A percentile compares a stretch with the other conserved stretches of the same genome.
phyloP scores from a whole-genome alignment of 2,888 invertebrate genomes.

The Oscheius onirici region DNA sequence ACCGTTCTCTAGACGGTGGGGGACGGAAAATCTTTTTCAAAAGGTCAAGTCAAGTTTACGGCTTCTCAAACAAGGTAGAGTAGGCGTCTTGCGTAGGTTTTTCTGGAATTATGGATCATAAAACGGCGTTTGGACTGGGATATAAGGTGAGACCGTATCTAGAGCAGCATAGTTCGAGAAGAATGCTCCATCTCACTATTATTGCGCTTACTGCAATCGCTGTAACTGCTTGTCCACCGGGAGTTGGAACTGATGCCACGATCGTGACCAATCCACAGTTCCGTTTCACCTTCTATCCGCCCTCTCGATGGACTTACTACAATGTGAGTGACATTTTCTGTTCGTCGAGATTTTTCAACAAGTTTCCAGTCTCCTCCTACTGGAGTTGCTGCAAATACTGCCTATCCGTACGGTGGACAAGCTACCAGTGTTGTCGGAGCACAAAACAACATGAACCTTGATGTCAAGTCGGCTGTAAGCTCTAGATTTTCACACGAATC shows the following conservation, averaged over 20 bases:
- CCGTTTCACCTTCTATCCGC: constrained; percentile 50
- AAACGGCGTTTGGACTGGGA: not conserved
- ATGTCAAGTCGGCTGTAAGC: constrained; percentile 17
- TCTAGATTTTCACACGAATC: too few relatives aligned
- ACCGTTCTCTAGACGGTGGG: too few relatives aligned
- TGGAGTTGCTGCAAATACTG: constrained; percentile 19
- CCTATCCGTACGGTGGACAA: constrained; percentile 21
- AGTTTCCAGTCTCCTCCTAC: constrained; percentile 22
- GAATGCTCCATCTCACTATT: not conserved
- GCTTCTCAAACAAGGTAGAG: not conserved
- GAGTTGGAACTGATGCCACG: constrained; percentile 48
- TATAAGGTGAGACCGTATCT: not conserved
- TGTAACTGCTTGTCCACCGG: constrained; percentile 3
- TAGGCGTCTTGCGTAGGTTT: constrained; percentile 9
- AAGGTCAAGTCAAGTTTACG: too few relatives aligned
- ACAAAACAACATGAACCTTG: constrained; percentile 21
- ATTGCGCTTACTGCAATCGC: not conserved
- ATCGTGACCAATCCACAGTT: constrained; percentile 61
- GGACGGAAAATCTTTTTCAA: too few relatives aligned
- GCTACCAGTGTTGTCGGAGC: constrained; percentile 7
- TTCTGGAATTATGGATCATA: not conserved
- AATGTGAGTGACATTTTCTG: not conserved
- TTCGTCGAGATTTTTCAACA: not conserved
- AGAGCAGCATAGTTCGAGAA: too few relatives aligned
- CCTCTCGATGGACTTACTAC: constrained; percentile 24